Evolutionary conservation across 2,797 vertebrate genomes (phyloP).

Genomic region (Pogoniulus pusillus): DNA sequence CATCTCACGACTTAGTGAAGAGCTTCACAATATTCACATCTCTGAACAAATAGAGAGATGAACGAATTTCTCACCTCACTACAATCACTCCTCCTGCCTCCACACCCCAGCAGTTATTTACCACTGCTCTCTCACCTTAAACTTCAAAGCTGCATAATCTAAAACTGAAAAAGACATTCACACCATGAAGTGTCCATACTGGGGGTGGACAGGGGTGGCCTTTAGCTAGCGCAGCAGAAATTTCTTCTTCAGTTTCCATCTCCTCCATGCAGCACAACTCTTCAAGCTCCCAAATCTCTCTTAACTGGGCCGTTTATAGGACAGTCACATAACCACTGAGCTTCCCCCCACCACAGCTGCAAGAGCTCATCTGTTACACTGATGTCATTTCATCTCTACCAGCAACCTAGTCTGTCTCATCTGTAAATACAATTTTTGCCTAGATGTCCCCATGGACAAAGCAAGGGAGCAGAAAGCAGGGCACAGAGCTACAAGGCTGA

Average conservation of each 20-base stretch:
- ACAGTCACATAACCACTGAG: neutral
- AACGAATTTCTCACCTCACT: neutral
- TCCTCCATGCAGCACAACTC: neutral
- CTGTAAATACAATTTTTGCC: neutral
- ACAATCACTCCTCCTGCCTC: neutral
- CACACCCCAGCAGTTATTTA: neutral
- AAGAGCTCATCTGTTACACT: neutral
- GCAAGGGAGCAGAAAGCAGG: neutral
- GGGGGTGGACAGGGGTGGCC: neutral
- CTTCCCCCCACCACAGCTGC: neutral
- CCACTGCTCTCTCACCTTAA: neutral
- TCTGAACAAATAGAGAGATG: neutral
- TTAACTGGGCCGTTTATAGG: neutral
- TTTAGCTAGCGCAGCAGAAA: neutral
- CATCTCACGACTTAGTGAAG: neutral
- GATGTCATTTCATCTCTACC: neutral
- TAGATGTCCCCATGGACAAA: fast-evolving
- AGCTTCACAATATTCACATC: neutral
- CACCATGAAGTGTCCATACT: neutral
- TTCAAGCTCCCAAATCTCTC: neutral
- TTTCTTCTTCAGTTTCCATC: neutral
- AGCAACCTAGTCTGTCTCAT: neutral
- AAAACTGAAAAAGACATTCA: neutral
- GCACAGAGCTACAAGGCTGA: neutral
- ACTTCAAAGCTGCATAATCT: neutral